Percentiles rank a stretch among this genome's conserved stretches.
These are phyloP conservation scores for Lepidurus apus DNA, from an alignment of 1,140 invertebrate species.

Conservation along the genomic window DNA sequence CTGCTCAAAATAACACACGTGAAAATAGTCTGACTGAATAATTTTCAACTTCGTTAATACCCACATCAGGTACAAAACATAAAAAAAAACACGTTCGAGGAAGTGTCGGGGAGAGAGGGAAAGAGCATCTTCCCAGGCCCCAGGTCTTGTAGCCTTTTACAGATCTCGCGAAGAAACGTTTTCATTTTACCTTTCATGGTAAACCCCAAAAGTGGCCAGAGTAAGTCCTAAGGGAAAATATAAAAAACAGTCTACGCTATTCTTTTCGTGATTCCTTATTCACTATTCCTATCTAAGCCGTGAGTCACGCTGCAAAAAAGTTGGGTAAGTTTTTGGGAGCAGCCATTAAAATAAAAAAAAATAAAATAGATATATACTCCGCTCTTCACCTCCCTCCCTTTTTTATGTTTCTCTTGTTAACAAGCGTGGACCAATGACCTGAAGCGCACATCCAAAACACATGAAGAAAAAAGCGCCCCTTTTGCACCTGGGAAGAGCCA, in stretches of 20 bases:
- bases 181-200: not conserved
- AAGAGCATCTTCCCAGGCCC: not conserved
- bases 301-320: conserved; percentile 16
- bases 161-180: not conserved
- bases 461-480: not conserved
- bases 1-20: not conserved
- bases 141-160: not conserved
- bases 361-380: not conserved
- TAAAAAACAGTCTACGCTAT: not conserved
- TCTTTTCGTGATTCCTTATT: not conserved
- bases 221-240: not conserved
- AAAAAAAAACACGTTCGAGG: conserved; percentile 14
- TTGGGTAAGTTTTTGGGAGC: conserved; percentile 3
- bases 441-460: not conserved
- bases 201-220: not conserved
- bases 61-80: not conserved
- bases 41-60: not conserved
- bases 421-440: conserved; percentile 11
- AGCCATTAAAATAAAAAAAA: not conserved
- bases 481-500: not conserved
- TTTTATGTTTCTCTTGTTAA: conserved; percentile 16
- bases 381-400: not conserved
- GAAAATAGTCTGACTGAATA: not conserved
- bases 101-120: not conserved
- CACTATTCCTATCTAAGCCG: not conserved